Base-by-base conservation (phyloP, 2,113 vertebrate genomes). In the Phaethon lepturus region DNA sequence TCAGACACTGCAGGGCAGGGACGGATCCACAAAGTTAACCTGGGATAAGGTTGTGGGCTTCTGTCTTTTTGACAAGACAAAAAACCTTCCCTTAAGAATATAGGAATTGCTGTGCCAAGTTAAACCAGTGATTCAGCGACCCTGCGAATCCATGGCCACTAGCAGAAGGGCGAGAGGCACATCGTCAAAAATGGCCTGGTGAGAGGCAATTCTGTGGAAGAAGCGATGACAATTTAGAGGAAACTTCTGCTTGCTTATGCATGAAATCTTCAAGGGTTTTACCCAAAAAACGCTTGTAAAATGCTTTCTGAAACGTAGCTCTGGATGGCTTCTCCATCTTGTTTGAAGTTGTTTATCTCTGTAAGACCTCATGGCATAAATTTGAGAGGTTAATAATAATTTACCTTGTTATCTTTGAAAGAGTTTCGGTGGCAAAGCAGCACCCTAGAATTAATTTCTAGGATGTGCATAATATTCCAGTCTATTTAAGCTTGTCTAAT, bases 101-200 rank as follows among this genome's bases (percentile, higher is more conserved):
- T 4, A 8, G 1, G 22, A 59, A 7, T 22, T 38, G 31, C 73
- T 42, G 42, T 38, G 16, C n/a, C 26, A 8, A 20, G 31, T 66
- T 55, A 44, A 38, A 25, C 25, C 17, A 2, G n/a, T 13, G 42
- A 7, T 26, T 35, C 13, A 0, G 44, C 56, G 29, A 9, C 15
- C 49, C 35, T 14, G 31, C 18, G 33, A 15, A 7, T 24, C n/a
- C 1, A 8, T 33, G 71, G 35, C 66, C 26, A 2, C 33, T 14
- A n/a, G 74, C 28, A 81, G 53, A 8, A 24, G 22, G 2, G 20
- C 7, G 47, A 77, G 88, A 7, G 28, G 75, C 31, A 3, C 33
- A 0, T 29, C 0, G 1, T 38, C 73, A 33, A 4, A n/a, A 35
- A 3, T 2, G 7, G 19, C 42, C 25, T 18, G 24, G 28, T 23